Conservation (phyloP, 2,113 vertebrate genomes). For the human (Homo sapiens) region GRCh38 chr1:154599501-154600000, state of each 20-base stretch:
- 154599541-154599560: background rate
- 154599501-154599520: background rate
- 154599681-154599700: background rate
- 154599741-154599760: background rate
- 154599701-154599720: background rate
- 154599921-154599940: fast-evolving
- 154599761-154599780: background rate
- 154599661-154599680: background rate
- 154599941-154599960: background rate
- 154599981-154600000: background rate
- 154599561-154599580: background rate
- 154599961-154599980: background rate
- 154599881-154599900: background rate
- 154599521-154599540: background rate
- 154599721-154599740: background rate
- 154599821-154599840: background rate
- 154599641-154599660: background rate
- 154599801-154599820: background rate
- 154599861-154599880: background rate
- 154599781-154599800: background rate
- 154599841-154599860: background rate
- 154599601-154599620: background rate
- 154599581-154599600: background rate
- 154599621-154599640: background rate
- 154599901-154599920: background rate